Evolutionary conservation across 2,797 vertebrate species (phyloP).

Genomic region (Siniperca scherzeri): DNA sequence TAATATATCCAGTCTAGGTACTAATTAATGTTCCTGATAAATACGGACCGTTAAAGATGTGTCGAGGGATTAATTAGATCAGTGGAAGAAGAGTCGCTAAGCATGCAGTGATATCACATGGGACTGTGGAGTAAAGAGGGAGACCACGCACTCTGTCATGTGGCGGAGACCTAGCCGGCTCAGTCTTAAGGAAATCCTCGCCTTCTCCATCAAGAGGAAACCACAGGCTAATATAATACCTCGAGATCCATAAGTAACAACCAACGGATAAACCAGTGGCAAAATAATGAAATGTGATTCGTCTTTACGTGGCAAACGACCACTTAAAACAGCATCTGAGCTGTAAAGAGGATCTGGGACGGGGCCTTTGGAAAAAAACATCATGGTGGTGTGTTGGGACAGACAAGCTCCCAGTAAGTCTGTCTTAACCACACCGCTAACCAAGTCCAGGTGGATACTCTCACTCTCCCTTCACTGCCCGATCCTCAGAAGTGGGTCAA

Average conservation of each 20-base stretch:
- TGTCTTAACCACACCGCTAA: conserved; percentile 75
- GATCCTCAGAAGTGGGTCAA: conserved; percentile 78
- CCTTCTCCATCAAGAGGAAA: conserved; percentile 68
- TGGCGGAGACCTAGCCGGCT: conserved; percentile 53
- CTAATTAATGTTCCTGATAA: conserved; percentile 88
- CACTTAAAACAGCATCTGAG: conserved; percentile 73
- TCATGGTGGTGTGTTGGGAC: conserved; percentile 55
- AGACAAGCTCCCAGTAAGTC: conserved; percentile 34
- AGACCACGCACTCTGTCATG: conserved; percentile 79
- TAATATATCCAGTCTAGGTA: conserved; percentile 82
- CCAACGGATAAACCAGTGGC: conserved; percentile 56
- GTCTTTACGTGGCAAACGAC: conserved; percentile 71
- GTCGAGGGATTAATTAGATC: conserved; percentile 89
- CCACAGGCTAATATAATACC: conserved; percentile 68
- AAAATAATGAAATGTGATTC: conserved; percentile 70
- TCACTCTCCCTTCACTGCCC: conserved; percentile 58
- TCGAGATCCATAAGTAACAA: conserved; percentile 74
- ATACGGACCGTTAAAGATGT: conserved; percentile 81
- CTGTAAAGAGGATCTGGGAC: conserved; percentile 48
- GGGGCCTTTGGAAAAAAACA: conserved; percentile 52
- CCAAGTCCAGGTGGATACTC: conserved; percentile 79
- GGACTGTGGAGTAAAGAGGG: conserved; percentile 68
- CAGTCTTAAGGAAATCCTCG: conserved; percentile 61
- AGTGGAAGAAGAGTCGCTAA: conserved; percentile 76
- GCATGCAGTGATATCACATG: conserved; percentile 75